A percentile compares a stretch with the other conserved stretches of the same genome.
Conservation (phyloP, 2,797 vertebrate genomes). For the Pangasius djambal region DNA sequence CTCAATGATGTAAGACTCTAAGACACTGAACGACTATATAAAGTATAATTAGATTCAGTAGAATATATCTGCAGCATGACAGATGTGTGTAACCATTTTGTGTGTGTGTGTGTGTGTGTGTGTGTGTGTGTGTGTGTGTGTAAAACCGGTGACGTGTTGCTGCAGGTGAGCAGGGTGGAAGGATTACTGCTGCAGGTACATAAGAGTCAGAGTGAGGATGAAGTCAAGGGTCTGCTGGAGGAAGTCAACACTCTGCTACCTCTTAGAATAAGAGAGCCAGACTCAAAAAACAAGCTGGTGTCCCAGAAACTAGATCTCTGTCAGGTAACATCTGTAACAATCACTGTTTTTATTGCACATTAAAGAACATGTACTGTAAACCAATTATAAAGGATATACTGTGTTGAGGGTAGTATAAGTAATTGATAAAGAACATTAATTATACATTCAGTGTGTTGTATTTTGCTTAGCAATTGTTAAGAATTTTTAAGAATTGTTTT, state of each 20-base stretch:
- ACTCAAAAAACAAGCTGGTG: constrained; percentile 66
- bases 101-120: constrained; percentile 15
- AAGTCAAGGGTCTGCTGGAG: constrained; percentile 57
- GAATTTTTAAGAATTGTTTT: not conserved
- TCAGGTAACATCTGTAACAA: constrained; percentile 66
- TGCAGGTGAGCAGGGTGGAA: constrained; percentile 83
- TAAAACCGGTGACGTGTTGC: not conserved
- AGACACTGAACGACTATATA: too few relatives aligned
- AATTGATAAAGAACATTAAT: not conserved
- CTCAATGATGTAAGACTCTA: constrained; percentile 71
- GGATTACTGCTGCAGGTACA: constrained; percentile 79
- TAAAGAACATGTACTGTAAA: not conserved
- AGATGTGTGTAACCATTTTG: not conserved
- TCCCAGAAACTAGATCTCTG: constrained; percentile 80
- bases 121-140: constrained; percentile 9
- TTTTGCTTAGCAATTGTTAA: not conserved
- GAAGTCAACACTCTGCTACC: constrained; percentile 74
- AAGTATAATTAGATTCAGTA: not conserved
- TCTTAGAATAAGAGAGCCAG: constrained; percentile 51
- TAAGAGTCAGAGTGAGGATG: constrained; percentile 64
- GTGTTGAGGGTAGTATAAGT: not conserved
- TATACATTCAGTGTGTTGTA: not conserved
- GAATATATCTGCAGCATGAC: not conserved
- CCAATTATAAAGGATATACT: not conserved
- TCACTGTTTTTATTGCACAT: not conserved